Percentiles rank a stretch among this genome's conserved stretches.
These are phyloP conservation scores for Proteles cristata DNA, from an alignment of 2,113 vertebrate genomes.

Conservation along the genomic window DNA sequence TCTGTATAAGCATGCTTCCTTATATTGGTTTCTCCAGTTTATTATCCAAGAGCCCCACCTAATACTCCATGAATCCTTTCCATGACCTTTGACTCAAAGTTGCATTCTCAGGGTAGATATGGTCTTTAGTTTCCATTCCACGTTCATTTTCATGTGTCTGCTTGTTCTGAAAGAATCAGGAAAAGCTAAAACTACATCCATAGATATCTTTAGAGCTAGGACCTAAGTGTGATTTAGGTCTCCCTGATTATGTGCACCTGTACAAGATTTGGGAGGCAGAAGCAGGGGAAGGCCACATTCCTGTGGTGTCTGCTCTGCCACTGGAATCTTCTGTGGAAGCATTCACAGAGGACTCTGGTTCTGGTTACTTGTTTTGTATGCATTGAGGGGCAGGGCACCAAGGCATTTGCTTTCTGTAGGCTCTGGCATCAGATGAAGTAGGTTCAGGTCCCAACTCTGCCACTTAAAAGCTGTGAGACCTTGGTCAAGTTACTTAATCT, in stretches of 20 bases:
- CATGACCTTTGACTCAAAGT: background rate
- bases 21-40: background rate
- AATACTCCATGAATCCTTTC: rapidly evolving
- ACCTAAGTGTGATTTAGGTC: background rate
- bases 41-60: background rate
- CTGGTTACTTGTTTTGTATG: background rate
- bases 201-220: background rate
- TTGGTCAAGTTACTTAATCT: background rate
- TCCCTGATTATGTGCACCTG: background rate
- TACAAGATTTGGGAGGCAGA: background rate
- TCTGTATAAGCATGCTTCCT: background rate
- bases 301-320: background rate
- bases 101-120: background rate
- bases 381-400: background rate
- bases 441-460: background rate
- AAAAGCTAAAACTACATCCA: background rate
- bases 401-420: background rate
- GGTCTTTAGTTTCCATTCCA: background rate
- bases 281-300: no score
- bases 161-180: background rate
- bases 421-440: background rate
- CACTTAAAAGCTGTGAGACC: background rate
- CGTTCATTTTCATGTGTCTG: background rate
- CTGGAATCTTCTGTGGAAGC: background rate
- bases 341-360: background rate